Conservation (phyloP, 2,888 invertebrate species). For the Cacoxenus indagator region DNA sequence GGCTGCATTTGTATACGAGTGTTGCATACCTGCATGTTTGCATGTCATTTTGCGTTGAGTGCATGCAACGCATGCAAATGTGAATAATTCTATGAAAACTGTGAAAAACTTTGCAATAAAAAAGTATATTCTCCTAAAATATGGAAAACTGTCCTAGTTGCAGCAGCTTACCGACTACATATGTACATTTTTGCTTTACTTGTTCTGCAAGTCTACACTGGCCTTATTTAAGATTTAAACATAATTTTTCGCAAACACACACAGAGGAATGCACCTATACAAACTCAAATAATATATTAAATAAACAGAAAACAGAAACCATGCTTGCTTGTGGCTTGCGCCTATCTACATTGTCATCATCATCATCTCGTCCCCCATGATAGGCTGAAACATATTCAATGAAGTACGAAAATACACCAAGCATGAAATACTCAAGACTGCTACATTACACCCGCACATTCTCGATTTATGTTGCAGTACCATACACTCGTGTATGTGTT, state of each 20-base stretch:
- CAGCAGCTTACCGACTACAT: not conserved
- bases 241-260: not conserved
- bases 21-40: not conserved
- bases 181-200: conserved; percentile 3
- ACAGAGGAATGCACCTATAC: not conserved
- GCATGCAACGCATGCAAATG: not conserved
- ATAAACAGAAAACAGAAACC: not conserved
- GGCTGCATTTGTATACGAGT: not conserved
- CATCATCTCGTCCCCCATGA: not conserved
- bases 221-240: not conserved
- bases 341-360: not conserved
- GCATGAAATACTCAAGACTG: conserved; percentile 16
- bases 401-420: not conserved
- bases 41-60: not conserved
- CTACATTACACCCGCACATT: not conserved
- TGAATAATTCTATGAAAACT: not conserved
- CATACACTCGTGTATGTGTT: not conserved
- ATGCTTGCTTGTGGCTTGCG: not conserved
- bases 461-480: not conserved
- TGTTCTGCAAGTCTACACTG: not conserved
- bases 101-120: conserved; percentile 1
- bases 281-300: not conserved
- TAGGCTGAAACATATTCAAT: not conserved
- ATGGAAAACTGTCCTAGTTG: not conserved
- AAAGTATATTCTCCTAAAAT: not conserved